Conservation (phyloP, 92 coral and sea anemone genomes). For the Bergia puertoricense region DNA sequence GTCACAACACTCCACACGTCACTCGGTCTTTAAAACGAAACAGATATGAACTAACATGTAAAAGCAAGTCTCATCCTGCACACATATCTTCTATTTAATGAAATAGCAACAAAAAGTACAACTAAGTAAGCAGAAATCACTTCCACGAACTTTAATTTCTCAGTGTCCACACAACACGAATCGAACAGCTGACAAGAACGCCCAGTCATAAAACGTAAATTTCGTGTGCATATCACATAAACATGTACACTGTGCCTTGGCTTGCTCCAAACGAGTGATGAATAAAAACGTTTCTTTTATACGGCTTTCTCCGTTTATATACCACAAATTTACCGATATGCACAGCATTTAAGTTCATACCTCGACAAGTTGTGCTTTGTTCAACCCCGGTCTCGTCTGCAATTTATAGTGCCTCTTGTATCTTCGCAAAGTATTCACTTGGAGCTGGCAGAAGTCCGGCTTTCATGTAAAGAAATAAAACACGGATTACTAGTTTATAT, state of each 20-base stretch:
- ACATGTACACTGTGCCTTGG: not conserved
- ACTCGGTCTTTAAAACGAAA: not conserved
- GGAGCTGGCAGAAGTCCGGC: constrained; percentile 96
- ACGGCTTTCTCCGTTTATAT: not conserved
- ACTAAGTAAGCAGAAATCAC: not conserved
- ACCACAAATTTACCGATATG: not conserved
- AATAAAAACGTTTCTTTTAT: not conserved
- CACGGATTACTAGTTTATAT: not conserved
- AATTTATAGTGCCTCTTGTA: constrained; percentile 96
- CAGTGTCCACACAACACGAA: not conserved
- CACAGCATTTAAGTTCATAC: constrained; percentile 47
- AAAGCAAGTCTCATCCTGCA: not conserved
- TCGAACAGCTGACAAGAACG: constrained; percentile 40
- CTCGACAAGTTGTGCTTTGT: constrained; percentile 99
- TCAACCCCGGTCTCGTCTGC: constrained; percentile 94
- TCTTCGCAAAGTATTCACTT: constrained; percentile 91
- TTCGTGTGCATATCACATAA: not conserved
- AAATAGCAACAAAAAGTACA: not conserved
- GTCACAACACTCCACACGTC: not conserved
- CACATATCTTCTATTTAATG: not conserved
- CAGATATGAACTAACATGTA: not conserved
- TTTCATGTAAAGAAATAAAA: constrained; percentile 43
- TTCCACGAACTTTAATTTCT: not conserved
- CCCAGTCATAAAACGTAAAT: not conserved
- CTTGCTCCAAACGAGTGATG: constrained; percentile 1